Evolutionary conservation across 2,888 invertebrate species (phyloP).

Genomic region (Hetaerina titia): DNA sequence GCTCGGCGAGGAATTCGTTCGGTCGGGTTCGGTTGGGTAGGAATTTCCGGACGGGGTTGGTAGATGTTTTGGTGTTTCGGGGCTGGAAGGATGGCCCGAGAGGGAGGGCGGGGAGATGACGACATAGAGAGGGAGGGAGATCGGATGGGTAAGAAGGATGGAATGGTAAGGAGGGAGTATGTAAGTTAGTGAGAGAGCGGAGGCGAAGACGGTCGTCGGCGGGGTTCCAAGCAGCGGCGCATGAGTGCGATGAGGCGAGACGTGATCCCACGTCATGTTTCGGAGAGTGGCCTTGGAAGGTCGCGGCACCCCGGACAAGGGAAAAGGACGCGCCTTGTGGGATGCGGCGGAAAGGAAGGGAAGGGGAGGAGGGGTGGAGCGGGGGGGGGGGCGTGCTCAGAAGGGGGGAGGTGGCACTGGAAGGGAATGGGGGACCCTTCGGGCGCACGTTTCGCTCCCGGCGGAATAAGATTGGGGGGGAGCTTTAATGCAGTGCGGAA

Average conservation of each 20-base stretch:
- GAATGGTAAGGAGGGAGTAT: no score
- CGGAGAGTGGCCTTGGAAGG: conserved; percentile 59
- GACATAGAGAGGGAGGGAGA: background rate
- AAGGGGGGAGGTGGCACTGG: background rate
- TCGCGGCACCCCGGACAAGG: conserved; percentile 23
- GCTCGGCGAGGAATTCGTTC: background rate
- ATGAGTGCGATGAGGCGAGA: conserved; percentile 47
- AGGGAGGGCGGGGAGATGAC: background rate
- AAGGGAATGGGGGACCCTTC: background rate
- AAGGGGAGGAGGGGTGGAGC: background rate
- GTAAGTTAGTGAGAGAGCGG: no score
- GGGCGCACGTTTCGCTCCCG: conserved; percentile 6
- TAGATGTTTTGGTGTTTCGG: background rate
- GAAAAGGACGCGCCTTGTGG: background rate
- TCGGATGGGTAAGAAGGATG: background rate
- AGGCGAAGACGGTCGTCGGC: no score
- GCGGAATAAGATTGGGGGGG: conserved; percentile 19
- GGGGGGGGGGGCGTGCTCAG: background rate
- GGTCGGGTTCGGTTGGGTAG: background rate
- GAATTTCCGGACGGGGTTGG: background rate
- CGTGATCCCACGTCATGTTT: conserved; percentile 24
- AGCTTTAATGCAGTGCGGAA: conserved; percentile 21
- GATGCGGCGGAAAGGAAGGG: background rate
- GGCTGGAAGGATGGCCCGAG: background rate
- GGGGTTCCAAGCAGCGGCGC: background rate